Evolutionary conservation across 2,888 invertebrate genomes (phyloP), one percentile per base, ranked within the genome.

Genomic region (Taphrorychus bicolor): DNA sequence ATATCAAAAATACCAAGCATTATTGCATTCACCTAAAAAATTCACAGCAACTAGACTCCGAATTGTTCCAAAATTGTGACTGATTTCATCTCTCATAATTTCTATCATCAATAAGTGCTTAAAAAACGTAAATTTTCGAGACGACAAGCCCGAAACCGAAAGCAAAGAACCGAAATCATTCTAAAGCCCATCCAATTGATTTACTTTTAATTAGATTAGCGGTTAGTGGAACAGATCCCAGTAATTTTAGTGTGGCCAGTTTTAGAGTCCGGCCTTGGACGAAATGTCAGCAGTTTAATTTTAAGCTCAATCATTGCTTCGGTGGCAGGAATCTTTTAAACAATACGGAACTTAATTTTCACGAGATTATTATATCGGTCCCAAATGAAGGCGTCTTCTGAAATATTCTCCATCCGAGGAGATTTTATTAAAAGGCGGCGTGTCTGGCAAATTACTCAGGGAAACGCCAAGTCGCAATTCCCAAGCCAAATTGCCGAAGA

Each of bases 161-260:
- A 51, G 19, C 51, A 22, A 51, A 54, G 54, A 23, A 45, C 16
- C 16, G 54, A 51, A 59, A 51, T 51, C 24, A 18, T 2, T 14
- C 5, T 41, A 19, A 60, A 60, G 41, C 61, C n/a, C 18, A 24
- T 54, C 54, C 4, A 62, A 62, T 62, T 54, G 54, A 62, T 62
- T 62, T 40, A 62, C 22, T 62, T 62, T 54, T 62, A 62, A 62
- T 54, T 48, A 42, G 45, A 62, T 54, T 62, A 48, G 61, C 52
- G 61, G 61, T 53, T 62, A 16, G 61, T 54, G 54, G 61, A 40
- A 53, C 54, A 62, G 54, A 48, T 45, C 45, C 58, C 23, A 42
- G 45, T 58, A 18, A 58, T 62, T 62, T 53, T 23, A 23, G 4
- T 56, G 17, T 40, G 23, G 56, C 17, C 21, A 62, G 49, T 48